These are phyloP conservation scores for Telmatochromis sp. DNA, from an alignment of 2,113 vertebrate species.

Conservation along the genomic window DNA sequence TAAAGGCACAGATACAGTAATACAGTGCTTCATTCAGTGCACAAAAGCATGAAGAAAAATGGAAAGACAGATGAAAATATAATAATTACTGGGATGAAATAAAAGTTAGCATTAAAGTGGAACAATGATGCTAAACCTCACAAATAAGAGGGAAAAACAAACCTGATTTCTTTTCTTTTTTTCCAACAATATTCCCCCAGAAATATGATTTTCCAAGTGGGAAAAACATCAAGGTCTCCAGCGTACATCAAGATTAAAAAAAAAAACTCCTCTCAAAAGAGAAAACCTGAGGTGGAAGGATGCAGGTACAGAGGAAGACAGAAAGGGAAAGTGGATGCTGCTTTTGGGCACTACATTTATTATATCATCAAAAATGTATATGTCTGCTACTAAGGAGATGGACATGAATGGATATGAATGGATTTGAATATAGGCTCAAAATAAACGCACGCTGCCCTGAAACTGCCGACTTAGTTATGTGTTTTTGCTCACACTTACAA, in stretches of 20 bases:
- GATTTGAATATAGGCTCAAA: neutral
- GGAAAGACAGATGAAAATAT: neutral
- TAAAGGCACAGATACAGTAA: neutral
- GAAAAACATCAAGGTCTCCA: neutral
- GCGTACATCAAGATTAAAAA: neutral
- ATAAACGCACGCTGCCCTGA: neutral
- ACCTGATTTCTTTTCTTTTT: neutral
- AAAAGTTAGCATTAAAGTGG: neutral
- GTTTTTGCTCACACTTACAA: neutral
- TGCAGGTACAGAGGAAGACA: neutral
- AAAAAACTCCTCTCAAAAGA: neutral
- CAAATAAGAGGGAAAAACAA: neutral
- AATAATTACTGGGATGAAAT: neutral
- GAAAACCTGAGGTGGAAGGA: neutral
- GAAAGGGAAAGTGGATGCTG: neutral
- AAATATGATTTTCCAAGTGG: neutral
- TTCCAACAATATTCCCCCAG: neutral
- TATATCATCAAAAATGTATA: constrained; percentile 15
- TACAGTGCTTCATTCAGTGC: neutral
- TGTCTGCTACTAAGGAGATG: neutral
- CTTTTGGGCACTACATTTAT: neutral
- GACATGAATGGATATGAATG: neutral
- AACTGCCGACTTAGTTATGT: neutral
- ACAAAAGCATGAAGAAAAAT: fast-evolving
- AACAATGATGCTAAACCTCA: neutral